Percentiles rank a stretch among this genome's conserved stretches.
These are phyloP conservation scores for Stramonita haemastoma DNA, from an alignment of 2,888 invertebrate species.

Conservation along the genomic window DNA sequence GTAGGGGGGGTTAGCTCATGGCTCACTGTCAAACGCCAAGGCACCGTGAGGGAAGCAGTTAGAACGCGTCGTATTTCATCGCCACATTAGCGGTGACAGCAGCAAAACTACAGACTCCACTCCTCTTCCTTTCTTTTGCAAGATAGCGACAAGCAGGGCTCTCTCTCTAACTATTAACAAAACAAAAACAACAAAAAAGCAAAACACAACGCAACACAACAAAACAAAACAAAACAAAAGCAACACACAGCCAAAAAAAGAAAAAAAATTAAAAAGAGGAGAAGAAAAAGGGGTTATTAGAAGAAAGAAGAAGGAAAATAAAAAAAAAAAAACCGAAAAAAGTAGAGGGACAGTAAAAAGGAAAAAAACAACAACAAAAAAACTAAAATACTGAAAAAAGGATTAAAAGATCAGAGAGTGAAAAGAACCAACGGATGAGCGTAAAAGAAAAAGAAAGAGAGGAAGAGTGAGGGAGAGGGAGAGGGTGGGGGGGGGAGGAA, in stretches of 20 bases:
- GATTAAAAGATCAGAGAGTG: no score
- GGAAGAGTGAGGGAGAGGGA: neutral
- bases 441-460: neutral
- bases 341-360: neutral
- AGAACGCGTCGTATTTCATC: slow-evolving; percentile 19
- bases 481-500: neutral
- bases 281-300: neutral
- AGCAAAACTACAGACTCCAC: neutral
- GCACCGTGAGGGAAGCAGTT: neutral
- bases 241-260: neutral
- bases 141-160: neutral
- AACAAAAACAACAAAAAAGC: neutral
- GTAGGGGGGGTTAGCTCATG: neutral
- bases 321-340: neutral
- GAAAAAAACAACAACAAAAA: neutral
- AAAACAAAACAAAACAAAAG: neutral
- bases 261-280: neutral
- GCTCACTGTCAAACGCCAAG: neutral
- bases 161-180: no score
- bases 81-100: slow-evolving; percentile 22
- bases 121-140: neutral
- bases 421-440: neutral
- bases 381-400: no score
- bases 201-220: neutral
- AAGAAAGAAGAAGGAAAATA: no score